Evolutionary conservation across 2,797 vertebrate genomes (phyloP), one percentile per base, ranked within the genome.

Genomic region (Micromesistius poutassou): DNA sequence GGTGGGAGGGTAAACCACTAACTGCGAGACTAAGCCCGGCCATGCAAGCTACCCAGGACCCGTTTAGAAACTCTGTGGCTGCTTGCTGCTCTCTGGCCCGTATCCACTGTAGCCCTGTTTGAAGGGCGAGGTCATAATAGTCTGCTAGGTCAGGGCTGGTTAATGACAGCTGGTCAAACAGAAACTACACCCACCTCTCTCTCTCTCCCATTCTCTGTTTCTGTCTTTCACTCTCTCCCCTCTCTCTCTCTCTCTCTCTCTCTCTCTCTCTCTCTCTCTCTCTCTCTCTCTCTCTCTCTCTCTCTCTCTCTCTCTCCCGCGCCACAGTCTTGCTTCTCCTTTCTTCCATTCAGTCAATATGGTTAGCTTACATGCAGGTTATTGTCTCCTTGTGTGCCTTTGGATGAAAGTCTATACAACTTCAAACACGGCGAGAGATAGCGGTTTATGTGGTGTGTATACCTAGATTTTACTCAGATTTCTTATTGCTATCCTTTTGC

Each of bases 101-200:
- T 62, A 9, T 62, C 55, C 14, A 25, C 55, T 25, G 55, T 62
- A 19, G 55, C 6, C 55, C 55, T 62, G 55, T 62, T 8, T 62
- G 55, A 22, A 62, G 55, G 55, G 55, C 55, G 55, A 62, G 55
- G 55, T 62, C 55, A n/a, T 62, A 16, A 62, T 62, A 62, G 55
- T 62, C 55, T 50, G 46, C 22, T 62, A n/a, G 22, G 7, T 62
- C 55, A 25, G 55, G 55, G 55, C 55, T 8, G 46, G 22, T 62
- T 62, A 8, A 62, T 8, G 55, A 22, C 55, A 62, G 55, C 55
- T 62, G 55, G 55, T 22, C 55, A 62, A 62, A 62, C 55, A 62
- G 55, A 62, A 62, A 62, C 55, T 62, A n/a, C 16, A 19, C 22
- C 55, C 55, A 62, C 25, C 55, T n/a, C 55, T 62, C 55, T 25